Conservation (phyloP, 2,888 invertebrate species). For the Drosophila acutilabella region DNA sequence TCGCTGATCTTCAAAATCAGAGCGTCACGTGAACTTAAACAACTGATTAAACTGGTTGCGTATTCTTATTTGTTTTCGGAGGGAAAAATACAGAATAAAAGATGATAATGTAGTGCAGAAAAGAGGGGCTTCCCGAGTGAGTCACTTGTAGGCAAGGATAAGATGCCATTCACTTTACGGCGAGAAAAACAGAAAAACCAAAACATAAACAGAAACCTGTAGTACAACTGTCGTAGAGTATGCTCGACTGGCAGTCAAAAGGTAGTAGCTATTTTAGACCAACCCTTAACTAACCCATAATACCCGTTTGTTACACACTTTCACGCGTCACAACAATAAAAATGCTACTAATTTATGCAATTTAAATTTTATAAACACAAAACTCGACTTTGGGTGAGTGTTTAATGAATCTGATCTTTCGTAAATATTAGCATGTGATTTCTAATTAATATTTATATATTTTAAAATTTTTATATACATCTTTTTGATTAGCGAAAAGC, state of each 20-base stretch:
- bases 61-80: background rate
- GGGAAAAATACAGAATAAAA: conserved; percentile 1
- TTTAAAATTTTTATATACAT: conserved; percentile 3
- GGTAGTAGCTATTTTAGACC: too few species aligned
- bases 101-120: background rate
- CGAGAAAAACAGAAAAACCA: conserved; percentile 16
- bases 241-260: background rate
- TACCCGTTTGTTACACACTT: background rate
- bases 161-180: conserved; percentile 19
- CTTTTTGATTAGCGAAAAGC: conserved; percentile 9
- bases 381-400: conserved; percentile 24
- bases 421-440: conserved; percentile 3
- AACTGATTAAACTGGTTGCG: conserved; percentile 35
- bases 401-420: conserved; percentile 23
- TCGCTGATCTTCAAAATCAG: conserved; percentile 22
- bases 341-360: conserved; percentile 31
- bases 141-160: conserved; percentile 45
- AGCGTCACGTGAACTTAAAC: background rate
- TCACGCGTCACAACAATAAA: background rate
- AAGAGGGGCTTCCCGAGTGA: conserved; percentile 35
- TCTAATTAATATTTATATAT: conserved; percentile 33
- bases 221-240: background rate
- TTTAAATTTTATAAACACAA: conserved; percentile 8
- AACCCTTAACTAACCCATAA: background rate
- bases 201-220: background rate